Base-by-base conservation (phyloP, 2,888 invertebrate genomes). In the Loripinus fragilis region DNA sequence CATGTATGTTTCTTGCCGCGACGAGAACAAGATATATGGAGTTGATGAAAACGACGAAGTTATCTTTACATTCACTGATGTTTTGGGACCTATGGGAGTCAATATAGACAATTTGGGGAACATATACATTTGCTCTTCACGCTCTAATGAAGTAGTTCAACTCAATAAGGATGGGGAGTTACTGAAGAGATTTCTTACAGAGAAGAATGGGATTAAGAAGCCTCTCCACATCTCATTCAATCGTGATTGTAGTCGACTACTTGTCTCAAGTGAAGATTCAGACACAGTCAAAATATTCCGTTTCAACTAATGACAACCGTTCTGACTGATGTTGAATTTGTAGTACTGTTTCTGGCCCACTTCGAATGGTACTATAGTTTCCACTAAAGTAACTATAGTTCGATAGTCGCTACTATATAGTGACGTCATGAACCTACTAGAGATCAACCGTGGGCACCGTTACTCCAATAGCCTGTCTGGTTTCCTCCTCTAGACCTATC, bases 11-110 rank as follows among this genome's bases (percentile, higher is more conserved):
- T 60, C 60, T 2, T 60, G 60, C 33, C 30, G 60, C 30, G 60
- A 60, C 33, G 60, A 60, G 28, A 60, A 60, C 20, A 60, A 60
- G 20, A 30, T 60, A 33, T 60, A 60, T 20, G 60, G 33, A 8
- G n/a, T 60, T 33, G 60, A 60, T 17, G 60, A 60, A 28, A 60
- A 60, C 33, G 60, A 60, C 33, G 60, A 60, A 60, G 60, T 60
- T 1, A 30, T 60, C 33, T 60, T 60, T 20, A 60, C 60, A 33
- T 60, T 60, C 33, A 60, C 60, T 2, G 60, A 60, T 33, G 28
- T 60, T 10, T 33, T 60, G 10, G 60, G 60, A 12, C 60, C 60
- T 33, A 33, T 60, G 60, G 60, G 60, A 30, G 60, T 60, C 10
- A 60, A 60, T 33, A 20, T 33, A 20, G 60, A 60, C 33, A 60